Conservation (phyloP, 2,888 invertebrate species). For the Tetropium fuscum region DNA sequence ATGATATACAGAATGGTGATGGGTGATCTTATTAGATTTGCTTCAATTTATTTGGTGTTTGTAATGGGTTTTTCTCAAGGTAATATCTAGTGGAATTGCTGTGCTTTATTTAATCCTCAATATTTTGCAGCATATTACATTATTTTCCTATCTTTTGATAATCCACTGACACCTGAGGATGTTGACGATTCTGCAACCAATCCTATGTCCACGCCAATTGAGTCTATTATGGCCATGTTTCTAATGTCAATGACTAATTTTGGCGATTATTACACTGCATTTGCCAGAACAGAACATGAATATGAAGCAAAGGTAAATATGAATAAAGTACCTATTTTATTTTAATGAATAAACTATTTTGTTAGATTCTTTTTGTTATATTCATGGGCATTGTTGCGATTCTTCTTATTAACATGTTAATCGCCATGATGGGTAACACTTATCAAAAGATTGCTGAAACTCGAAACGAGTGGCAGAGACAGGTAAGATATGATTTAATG, state of each 20-base stretch:
- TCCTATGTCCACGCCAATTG: slow-evolving; percentile 92
- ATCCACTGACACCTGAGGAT: slow-evolving; percentile 84
- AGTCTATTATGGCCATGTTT: slow-evolving; percentile 98
- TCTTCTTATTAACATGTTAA: slow-evolving; percentile 96
- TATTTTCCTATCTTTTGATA: slow-evolving; percentile 90
- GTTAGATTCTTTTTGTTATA: slow-evolving; percentile 88
- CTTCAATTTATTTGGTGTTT: slow-evolving; percentile 96
- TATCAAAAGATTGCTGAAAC: slow-evolving; percentile 98
- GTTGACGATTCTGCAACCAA: slow-evolving; percentile 85
- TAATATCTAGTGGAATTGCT: slow-evolving; percentile 56
- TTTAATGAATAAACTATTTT: too few relatives aligned
- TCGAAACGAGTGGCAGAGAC: slow-evolving; percentile 97
- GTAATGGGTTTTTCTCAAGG: slow-evolving; percentile 98
- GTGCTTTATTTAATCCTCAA: background rate
- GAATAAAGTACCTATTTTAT: slow-evolving; percentile 17
- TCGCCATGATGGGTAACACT: slow-evolving; percentile 99
- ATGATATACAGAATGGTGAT: slow-evolving; percentile 99
- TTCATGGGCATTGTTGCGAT: slow-evolving; percentile 98
- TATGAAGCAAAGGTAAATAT: slow-evolving; percentile 89
- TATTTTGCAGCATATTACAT: slow-evolving; percentile 82
- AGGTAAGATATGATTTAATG: slow-evolving; percentile 66
- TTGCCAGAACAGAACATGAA: slow-evolving; percentile 90
- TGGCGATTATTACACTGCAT: slow-evolving; percentile 93
- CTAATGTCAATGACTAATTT: slow-evolving; percentile 98
- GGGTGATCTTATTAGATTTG: slow-evolving; percentile 95